Conservation (phyloP, 2,888 invertebrate species). For the Idaea biselata region DNA sequence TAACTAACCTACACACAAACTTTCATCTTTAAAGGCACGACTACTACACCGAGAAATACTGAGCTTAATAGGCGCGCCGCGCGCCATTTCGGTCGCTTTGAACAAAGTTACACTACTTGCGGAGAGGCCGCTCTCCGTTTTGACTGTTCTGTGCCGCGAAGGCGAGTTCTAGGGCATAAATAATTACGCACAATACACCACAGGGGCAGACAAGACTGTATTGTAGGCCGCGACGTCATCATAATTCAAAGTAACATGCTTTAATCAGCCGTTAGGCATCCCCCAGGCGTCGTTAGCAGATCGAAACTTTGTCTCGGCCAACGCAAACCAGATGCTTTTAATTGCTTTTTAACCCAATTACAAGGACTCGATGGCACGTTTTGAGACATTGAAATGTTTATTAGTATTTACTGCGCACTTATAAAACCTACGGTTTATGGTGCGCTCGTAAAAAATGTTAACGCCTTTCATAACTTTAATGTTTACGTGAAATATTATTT, state of each 20-base stretch:
- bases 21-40: too few species aligned
- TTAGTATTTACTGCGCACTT: constrained; percentile 31
- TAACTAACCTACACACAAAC: too few species aligned
- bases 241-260: constrained; percentile 43
- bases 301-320: constrained; percentile 37
- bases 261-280: constrained; percentile 50
- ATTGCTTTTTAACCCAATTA: constrained; percentile 58
- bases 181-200: not conserved
- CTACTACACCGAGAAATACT: too few species aligned
- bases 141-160: not conserved
- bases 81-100: too few species aligned
- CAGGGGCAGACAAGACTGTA: not conserved
- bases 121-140: too few species aligned
- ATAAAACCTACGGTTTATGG: constrained; percentile 23
- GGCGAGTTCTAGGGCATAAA: not conserved
- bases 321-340: constrained; percentile 57
- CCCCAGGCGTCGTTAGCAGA: constrained; percentile 47
- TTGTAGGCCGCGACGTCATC: constrained; percentile 9
- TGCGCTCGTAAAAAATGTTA: constrained; percentile 28
- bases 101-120: too few species aligned
- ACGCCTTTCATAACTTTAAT: constrained; percentile 30
- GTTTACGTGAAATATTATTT: constrained; percentile 29
- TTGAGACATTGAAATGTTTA: constrained; percentile 36
- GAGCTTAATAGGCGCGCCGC: too few species aligned
- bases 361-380: constrained; percentile 25